Evolutionary conservation across 2,888 invertebrate genomes (phyloP).

Genomic region (Pecten maximus): DNA sequence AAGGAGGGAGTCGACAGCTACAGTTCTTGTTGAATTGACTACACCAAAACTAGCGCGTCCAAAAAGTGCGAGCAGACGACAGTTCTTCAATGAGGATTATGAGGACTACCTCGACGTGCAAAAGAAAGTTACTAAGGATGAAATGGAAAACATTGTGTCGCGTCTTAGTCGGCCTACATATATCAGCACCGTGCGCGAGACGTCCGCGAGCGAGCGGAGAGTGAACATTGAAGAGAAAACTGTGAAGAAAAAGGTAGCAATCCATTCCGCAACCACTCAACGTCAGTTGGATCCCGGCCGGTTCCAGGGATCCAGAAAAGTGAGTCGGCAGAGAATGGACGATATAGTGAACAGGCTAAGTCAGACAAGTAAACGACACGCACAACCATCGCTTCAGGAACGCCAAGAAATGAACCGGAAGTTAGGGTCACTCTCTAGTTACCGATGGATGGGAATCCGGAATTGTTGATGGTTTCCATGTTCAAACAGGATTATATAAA

Average conservation of each 20-base stretch:
- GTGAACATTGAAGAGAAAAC: slow-evolving; percentile 17
- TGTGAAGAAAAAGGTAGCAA: neutral
- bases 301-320: slow-evolving; percentile 45
- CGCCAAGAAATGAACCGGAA: neutral
- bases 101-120: neutral
- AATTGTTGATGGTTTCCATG: neutral
- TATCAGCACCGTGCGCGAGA: slow-evolving; percentile 37
- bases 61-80: slow-evolving; percentile 25
- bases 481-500: neutral
- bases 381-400: neutral
- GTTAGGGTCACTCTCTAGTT: neutral
- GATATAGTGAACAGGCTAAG: slow-evolving; percentile 42
- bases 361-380: slow-evolving; percentile 5
- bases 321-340: slow-evolving; percentile 36
- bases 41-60: neutral
- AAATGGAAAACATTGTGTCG: slow-evolving; percentile 44
- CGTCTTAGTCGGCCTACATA: slow-evolving; percentile 42
- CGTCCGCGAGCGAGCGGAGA: slow-evolving; percentile 37
- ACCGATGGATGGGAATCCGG: slow-evolving; percentile 1
- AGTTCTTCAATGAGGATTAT: neutral
- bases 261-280: neutral
- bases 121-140: slow-evolving; percentile 40
- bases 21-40: neutral
- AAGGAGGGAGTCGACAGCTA: neutral
- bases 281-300: slow-evolving; percentile 39